Base-by-base conservation (phyloP, 2,888 invertebrate genomes). In the Pyralis farinalis region DNA sequence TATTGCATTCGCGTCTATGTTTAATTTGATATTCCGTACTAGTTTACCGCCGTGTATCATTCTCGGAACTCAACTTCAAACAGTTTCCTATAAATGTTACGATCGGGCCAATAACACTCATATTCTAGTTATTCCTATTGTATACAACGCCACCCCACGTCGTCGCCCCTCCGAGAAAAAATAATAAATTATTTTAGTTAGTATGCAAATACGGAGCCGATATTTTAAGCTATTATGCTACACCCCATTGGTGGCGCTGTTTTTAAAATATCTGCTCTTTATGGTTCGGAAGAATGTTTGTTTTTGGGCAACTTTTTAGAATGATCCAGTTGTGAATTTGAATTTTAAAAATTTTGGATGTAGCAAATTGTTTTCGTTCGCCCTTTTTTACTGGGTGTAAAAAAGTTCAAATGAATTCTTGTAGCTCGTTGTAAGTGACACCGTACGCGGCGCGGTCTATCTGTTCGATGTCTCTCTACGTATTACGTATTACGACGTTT, bases 181-280 rank as follows among this genome's bases (percentile, higher is more conserved):
- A 87, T 87, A 87, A 88, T 87, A 88, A 87, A 87, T 87, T 87
- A 88, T 87, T 88, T 88, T 88, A 88, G 87, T 88, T 87, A 88
- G 86, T 87, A 88, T 88, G 88, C 88, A 88, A 88, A 88, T 88
- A 84, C 82, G 85, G 70, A 76, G 63, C 82, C 81, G 83, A 87
- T 84, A 82, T 86, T 85, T 83, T 83, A 81, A 81, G 76, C 73
- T 73, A 83, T 83, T 83, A 81, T 80, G 75, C 73, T 73, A 83
- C 85, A 85, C 86, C 87, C 87, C 82, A 84, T 81, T 72, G 79
- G 79, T 64, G 68, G 68, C 66, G 65, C 64, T 53, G 59, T 75
- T 39, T 80, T 73, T 66, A 62, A 68, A 68, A 73, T 74, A 68
- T 78, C 74, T 71, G 70, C 63, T 75, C 67, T 81, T 74, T 79